A percentile compares a stretch with the other conserved stretches of the same genome.
Conservation (phyloP, 2,888 invertebrate species). For the Thumatha senex region DNA sequence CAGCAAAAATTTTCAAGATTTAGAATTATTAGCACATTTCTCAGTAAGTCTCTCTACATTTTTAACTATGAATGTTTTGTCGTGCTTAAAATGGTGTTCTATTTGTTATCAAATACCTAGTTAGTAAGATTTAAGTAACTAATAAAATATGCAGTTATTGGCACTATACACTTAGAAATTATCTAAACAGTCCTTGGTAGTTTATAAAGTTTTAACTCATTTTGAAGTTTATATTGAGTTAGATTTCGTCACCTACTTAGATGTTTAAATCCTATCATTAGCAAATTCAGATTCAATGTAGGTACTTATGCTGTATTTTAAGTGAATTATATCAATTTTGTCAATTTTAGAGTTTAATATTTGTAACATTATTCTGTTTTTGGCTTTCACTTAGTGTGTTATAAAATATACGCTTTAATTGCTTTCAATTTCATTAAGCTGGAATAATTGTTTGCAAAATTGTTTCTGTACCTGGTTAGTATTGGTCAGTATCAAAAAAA, state of each 20-base stretch:
- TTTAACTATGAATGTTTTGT: slow-evolving; percentile 85
- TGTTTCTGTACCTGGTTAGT: slow-evolving; percentile 38
- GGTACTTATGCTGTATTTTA: slow-evolving; percentile 67
- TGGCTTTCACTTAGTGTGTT: slow-evolving; percentile 47
- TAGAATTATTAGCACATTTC: slow-evolving; percentile 84
- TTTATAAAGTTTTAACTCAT: slow-evolving; percentile 43
- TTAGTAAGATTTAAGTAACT: slow-evolving; percentile 79
- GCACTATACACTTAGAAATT: slow-evolving; percentile 68
- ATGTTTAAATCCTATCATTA: slow-evolving; percentile 37
- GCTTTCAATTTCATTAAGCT: slow-evolving; percentile 24
- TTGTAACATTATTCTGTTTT: slow-evolving; percentile 61
- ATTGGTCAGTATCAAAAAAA: slow-evolving; percentile 26
- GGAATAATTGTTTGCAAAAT: slow-evolving; percentile 34
- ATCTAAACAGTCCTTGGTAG: slow-evolving; percentile 44
- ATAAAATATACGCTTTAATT: slow-evolving; percentile 26
- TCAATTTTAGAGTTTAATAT: slow-evolving; percentile 81
- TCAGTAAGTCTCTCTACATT: slow-evolving; percentile 84
- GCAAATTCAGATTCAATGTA: slow-evolving; percentile 38
- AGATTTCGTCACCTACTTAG: slow-evolving; percentile 45
- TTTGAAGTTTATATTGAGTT: slow-evolving; percentile 48
- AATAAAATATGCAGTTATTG: slow-evolving; percentile 81
- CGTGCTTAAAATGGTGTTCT: slow-evolving; percentile 85
- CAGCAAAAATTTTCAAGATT: slow-evolving; percentile 70
- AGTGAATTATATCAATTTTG: slow-evolving; percentile 82
- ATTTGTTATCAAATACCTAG: slow-evolving; percentile 84